Conservation (phyloP, 2,113 vertebrate genomes). For the Prolemur simus region DNA sequence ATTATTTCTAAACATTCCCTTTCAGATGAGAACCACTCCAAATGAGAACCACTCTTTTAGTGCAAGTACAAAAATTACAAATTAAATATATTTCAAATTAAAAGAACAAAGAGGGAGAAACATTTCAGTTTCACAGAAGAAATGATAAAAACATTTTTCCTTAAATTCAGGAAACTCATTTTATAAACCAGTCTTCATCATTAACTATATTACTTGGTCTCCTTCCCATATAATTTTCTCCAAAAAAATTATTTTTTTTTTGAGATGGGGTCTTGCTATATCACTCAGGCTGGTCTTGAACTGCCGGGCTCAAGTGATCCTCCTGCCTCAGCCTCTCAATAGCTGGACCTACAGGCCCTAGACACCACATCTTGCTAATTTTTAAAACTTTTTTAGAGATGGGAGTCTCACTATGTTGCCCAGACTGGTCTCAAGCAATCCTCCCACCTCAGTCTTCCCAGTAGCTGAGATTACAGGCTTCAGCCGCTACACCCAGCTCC, state of each 20-base stretch:
- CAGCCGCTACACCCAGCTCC: too few relatives aligned
- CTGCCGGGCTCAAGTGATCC: too few relatives aligned
- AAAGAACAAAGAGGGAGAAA: conserved; percentile 27
- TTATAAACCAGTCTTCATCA: conserved; percentile 56
- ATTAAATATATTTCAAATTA: conserved; percentile 42
- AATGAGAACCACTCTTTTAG: conserved; percentile 23
- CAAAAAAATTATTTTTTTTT: neutral
- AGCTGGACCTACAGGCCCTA: too few relatives aligned
- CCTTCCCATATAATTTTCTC: neutral
- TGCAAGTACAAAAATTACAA: conserved; percentile 24
- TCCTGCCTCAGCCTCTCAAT: too few relatives aligned
- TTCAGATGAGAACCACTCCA: conserved; percentile 20
- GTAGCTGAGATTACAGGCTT: too few relatives aligned
- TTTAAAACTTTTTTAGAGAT: too few relatives aligned
- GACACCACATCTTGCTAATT: too few relatives aligned
- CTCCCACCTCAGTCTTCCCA: too few relatives aligned
- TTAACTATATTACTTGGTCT: conserved; percentile 28
- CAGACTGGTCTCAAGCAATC: too few relatives aligned
- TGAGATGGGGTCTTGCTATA: too few relatives aligned
- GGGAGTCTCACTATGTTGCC: too few relatives aligned
- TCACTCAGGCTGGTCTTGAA: too few relatives aligned
- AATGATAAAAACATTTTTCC: conserved; percentile 46
- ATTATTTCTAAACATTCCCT: conserved; percentile 12
- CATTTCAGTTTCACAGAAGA: conserved; percentile 26
- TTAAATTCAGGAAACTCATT: conserved; percentile 36